Base-by-base conservation (phyloP, 1,140 invertebrate species). In the Zaprionus taronus region DNA sequence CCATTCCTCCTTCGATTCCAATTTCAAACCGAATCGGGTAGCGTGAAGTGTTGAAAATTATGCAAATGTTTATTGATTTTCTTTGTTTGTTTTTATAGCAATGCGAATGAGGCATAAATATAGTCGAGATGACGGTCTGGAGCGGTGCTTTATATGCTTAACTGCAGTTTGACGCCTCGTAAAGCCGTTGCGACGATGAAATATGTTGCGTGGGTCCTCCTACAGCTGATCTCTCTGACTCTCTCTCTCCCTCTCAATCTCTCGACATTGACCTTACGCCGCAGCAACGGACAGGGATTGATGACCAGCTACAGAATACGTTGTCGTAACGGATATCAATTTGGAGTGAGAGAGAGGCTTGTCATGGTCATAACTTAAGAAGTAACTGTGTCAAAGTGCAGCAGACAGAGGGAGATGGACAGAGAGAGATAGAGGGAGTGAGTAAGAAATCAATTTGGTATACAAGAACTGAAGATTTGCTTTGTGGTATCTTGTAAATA, bases 41-140 rank as follows among this genome's bases (percentile, higher is more conserved):
- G 80, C 80, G 66, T 80, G 28, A 80, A 80, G 72, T 84, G 73
- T 83, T 84, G 78, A 73, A 84, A 79, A 84, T 79, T 81, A 84
- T 84, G 82, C 75, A 84, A 84, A 84, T 80, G 56, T 36, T 74
- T 85, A 75, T 75, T 41, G 78, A 83, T 85, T 81, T 84, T 85
- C 69, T 81, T 81, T 85, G 66, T 81, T 71, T 79, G 24, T 73
- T 63, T 74, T 70, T 60, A 67, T 76, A 82, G 71, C 67, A 71
- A 83, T 58, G 47, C 62, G 22, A 60, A 70, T 49, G 51, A 44
- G 75, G n/a, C 34, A 79, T 83, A 79, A 75, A 77, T 68, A 69
- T 73, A 47, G 53, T 64, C 49, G n/a, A 56, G 62, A 58, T 79
- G 31, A 53, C 41, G 7, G 5, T 49, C 24, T 57, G 53, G 53